Base-by-base conservation (phyloP, 64 coral and sea anemone genomes). In the Porites australiensis region DNA sequence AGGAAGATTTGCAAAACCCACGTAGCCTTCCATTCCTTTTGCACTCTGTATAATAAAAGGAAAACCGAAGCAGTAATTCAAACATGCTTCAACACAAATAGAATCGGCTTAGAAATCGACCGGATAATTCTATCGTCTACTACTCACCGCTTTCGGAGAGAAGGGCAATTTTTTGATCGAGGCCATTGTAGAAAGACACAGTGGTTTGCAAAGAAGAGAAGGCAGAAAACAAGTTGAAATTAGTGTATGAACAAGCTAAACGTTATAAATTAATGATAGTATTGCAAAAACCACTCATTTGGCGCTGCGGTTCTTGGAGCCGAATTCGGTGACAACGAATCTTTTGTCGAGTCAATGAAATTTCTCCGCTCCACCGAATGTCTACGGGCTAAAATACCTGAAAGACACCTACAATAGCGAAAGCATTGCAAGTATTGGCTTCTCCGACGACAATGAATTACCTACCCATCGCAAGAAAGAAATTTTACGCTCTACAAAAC, bases 21-120 rank as follows among this genome's bases (percentile, higher is more conserved):
- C 98, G 81, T 99, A 99, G 16, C 98, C 98, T 59, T 99, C 98
- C 87, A 99, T 96, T 61, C 94, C 94, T 61, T 99, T 99, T 14
- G 92, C 94, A 89, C 90, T 95, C 98, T 99, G 79, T 57, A 52
- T 48, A 90, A 58, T 44, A 57, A 52, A 55, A 89, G 21, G 37
- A 91, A 10, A 74, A 51, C 49, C 68, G 74, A 53, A 55, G 15
- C 50, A 46, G 45, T 21, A 22, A 21, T 64, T 45, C 19, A 58
- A 64, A 72, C 23, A 52, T 18, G 74, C 13, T 21, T 44, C 64
- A 86, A 16, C 45, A 37, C 10, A 49, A 87, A 52, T 13, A 13
- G 22, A 70, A 73, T 70, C 50, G 43, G 61, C 12, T 64, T 14
- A 44, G 70, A 73, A 73, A 73, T 73, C 27, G 6, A 15, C 27